Percentiles rank a stretch among this genome's conserved stretches.
phyloP scores from a whole-genome alignment of 2,797 vertebrate species.

The Poliocrania exsul region DNA sequence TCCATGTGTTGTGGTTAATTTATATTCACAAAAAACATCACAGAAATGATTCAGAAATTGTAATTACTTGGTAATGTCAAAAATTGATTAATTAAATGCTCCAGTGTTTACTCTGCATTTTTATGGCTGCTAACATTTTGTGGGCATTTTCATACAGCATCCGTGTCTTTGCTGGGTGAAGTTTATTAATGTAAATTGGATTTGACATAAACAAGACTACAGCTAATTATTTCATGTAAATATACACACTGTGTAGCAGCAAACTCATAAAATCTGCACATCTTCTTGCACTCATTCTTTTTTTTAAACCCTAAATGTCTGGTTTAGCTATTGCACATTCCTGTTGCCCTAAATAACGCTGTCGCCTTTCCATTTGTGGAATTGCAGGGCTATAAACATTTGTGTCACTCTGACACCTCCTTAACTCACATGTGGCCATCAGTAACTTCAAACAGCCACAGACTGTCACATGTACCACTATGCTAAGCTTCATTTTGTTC shows the following conservation, averaged over 20 bases:
- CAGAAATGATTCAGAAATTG: slow-evolving; percentile 39
- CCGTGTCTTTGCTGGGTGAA: slow-evolving; percentile 32
- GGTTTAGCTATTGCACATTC: background rate
- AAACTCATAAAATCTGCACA: slow-evolving; percentile 59
- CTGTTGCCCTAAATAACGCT: background rate
- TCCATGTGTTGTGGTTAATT: slow-evolving; percentile 37
- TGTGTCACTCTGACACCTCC: background rate
- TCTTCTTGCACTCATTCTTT: slow-evolving; percentile 19
- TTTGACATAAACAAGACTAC: slow-evolving; percentile 71
- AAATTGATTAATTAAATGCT: slow-evolving; percentile 59
- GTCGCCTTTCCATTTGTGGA: background rate
- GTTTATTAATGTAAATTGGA: slow-evolving; percentile 73
- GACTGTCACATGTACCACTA: background rate
- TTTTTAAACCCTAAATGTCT: background rate
- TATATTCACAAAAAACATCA: slow-evolving; percentile 18
- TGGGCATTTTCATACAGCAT: slow-evolving; percentile 22
- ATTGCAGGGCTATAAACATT: background rate
- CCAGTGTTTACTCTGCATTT: slow-evolving; percentile 35
- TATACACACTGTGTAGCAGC: slow-evolving; percentile 50
- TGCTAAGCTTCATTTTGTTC: background rate
- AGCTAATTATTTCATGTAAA: slow-evolving; percentile 71
- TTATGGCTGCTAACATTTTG: slow-evolving; percentile 37
- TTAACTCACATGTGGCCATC: background rate
- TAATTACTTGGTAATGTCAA: slow-evolving; percentile 61
- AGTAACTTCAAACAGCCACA: background rate